Base-by-base conservation (phyloP, 1,140 invertebrate species). In the Achatina immaculata region DNA sequence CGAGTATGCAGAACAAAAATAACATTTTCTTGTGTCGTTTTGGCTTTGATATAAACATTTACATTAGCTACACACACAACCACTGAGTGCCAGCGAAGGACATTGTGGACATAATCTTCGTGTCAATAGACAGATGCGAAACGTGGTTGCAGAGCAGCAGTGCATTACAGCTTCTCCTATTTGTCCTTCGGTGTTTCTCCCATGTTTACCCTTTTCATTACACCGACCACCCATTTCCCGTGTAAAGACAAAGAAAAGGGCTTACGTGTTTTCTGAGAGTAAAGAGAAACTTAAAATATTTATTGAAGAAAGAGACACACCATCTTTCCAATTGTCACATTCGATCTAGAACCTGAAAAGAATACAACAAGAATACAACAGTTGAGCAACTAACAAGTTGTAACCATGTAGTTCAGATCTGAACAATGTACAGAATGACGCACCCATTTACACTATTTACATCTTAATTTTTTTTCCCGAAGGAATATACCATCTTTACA, bases 241-340 rank as follows among this genome's bases (percentile, higher is more conserved):
- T 31, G 65, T 31, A 36, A 34, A 68, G 38, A 68, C 65, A 36
- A 68, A 65, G 31, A 9, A 65, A 3, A 36, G 31, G 9, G 65
- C 65, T 21, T 14, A 14, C 31, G 34, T 36, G n/a, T 68, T 34
- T 68, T 40, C 4, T 16, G 48, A 36, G 19, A 28, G 43, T 19
- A 45, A 28, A 36, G 42, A 36, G 45, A 36, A n/a, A 74, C 1
- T 45, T 51, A 43, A 68, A 38, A 78, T n/a, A 66, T 6, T 21
- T 79, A 43, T 80, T 83, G 72, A 81, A 84, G 71, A 81, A 72
- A 28, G 68, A 83, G 48, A n/a, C n/a, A n/a, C n/a, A n/a, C n/a
- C n/a, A n/a, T n/a, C n/a, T n/a, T n/a, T n/a, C n/a, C n/a, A n/a
- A n/a, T n/a, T n/a, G n/a, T n/a, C n/a, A n/a, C n/a, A n/a, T n/a